Evolutionary conservation across 2,113 vertebrate genomes (phyloP).

Genomic region (Triplophysa rosa): DNA sequence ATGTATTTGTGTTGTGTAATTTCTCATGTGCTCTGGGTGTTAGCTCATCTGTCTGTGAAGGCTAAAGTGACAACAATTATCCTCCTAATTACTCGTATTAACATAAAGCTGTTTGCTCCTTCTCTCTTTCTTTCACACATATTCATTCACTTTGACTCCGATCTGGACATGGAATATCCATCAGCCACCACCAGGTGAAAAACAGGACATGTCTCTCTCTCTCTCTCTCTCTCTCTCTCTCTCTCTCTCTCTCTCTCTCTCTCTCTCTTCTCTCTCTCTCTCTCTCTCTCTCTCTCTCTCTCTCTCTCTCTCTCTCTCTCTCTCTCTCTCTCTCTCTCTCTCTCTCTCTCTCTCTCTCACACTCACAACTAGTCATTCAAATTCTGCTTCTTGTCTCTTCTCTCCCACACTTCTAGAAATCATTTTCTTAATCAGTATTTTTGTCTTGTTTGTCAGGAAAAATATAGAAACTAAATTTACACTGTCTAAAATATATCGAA

Average conservation of each 20-base stretch:
- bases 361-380: too few relatives aligned
- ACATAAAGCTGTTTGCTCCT: constrained; percentile 64
- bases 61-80: constrained; percentile 79
- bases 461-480: too few relatives aligned
- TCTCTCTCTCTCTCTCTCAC: neutral
- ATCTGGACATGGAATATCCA: neutral
- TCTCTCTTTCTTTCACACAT: constrained; percentile 43
- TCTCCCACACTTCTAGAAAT: too few relatives aligned
- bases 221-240: too few relatives aligned
- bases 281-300: neutral
- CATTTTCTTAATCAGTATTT: too few relatives aligned
- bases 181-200: constrained; percentile 12
- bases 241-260: neutral
- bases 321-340: too few relatives aligned
- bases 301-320: neutral
- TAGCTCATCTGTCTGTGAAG: constrained; percentile 70
- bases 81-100: constrained; percentile 77
- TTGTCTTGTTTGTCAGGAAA: too few relatives aligned
- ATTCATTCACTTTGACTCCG: constrained; percentile 16
- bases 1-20: constrained; percentile 2
- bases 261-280: neutral
- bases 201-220: neutral
- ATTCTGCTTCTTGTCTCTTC: too few relatives aligned
- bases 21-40: constrained; percentile 17
- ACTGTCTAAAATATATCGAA: too few relatives aligned